Base-by-base conservation (phyloP, 1,140 invertebrate species). In the Dreissena polymorpha region DNA sequence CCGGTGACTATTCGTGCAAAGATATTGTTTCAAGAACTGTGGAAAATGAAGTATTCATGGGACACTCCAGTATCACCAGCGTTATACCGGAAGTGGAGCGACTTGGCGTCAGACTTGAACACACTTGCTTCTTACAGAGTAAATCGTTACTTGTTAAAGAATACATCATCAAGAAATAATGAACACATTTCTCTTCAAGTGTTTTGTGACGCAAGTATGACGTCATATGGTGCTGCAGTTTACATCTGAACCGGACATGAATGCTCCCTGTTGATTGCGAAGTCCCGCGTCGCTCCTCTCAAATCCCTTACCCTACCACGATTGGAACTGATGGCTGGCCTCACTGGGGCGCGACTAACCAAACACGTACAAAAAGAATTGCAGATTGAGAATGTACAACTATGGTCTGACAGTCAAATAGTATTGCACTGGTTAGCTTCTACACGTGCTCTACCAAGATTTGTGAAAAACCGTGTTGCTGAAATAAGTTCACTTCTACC, bases 201-300 rank as follows among this genome's bases (percentile, higher is more conserved):
- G 57, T 60, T 60, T 60, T 60, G 16, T n/a, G 57, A 60, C 57
- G 57, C 57, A n/a, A 60, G 57, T 60, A 60, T 60, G 57, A 60
- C 57, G 57, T 60, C 57, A 60, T 60, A 60, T 60, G 57, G 57
- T 23, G 57, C 57, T 60, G 57, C 57, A n/a, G 57, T 60, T n/a
- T 60, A 60, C 57, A 60, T 60, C 57, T 60, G 57, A 3, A 60
- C 16, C 16, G 57, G 57, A 18, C 16, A 60, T 23, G 16, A 60
- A 60, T 60, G 39, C 39, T 39, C 39, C 39, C 39, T 39, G 39
- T 39, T 39, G 39, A 39, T 39, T 39, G 39, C 39, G 39, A 39
- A 39, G 39, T 39, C 39, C 57, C 16, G 57, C 57, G 57, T 60
- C 21, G 57, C 57, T n/a, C 57, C 21, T n/a, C 21, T 60, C 16